Percentiles rank a stretch among this genome's conserved stretches.
phyloP scores from a whole-genome alignment of 2,797 vertebrate genomes.

The Macropus fuliginosus region DNA sequence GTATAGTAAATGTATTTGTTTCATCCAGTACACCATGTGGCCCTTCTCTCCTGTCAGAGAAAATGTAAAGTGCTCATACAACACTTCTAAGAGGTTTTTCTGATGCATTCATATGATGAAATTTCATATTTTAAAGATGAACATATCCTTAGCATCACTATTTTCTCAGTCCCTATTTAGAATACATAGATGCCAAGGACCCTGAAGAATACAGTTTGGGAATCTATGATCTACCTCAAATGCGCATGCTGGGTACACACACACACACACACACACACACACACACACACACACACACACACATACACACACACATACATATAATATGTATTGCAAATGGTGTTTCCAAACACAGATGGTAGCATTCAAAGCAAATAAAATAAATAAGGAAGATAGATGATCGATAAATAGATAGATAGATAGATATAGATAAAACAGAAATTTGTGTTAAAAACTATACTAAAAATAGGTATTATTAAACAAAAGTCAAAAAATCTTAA shows the following conservation, averaged over 20 bases:
- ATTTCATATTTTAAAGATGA: neutral
- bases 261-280: too few species aligned
- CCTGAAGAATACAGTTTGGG: neutral
- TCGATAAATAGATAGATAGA: too few species aligned
- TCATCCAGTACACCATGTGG: neutral
- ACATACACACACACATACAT: too few species aligned
- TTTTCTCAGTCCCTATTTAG: neutral
- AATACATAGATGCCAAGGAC: neutral
- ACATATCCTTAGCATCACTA: neutral
- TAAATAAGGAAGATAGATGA: neutral
- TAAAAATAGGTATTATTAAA: neutral
- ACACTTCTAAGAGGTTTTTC: neutral
- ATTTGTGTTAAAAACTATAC: neutral
- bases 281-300: too few species aligned
- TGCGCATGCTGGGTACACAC: neutral
- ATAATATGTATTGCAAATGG: neutral
- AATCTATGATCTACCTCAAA: neutral
- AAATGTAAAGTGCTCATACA: neutral
- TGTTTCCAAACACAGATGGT: neutral
- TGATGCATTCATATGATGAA: neutral
- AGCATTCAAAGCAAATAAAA: neutral
- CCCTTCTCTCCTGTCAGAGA: neutral
- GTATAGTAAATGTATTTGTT: neutral
- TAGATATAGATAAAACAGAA: neutral
- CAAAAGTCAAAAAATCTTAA: neutral